Evolutionary conservation across 2,113 vertebrate genomes (phyloP).

Genomic region (Anarhynchus alexandrinus): DNA sequence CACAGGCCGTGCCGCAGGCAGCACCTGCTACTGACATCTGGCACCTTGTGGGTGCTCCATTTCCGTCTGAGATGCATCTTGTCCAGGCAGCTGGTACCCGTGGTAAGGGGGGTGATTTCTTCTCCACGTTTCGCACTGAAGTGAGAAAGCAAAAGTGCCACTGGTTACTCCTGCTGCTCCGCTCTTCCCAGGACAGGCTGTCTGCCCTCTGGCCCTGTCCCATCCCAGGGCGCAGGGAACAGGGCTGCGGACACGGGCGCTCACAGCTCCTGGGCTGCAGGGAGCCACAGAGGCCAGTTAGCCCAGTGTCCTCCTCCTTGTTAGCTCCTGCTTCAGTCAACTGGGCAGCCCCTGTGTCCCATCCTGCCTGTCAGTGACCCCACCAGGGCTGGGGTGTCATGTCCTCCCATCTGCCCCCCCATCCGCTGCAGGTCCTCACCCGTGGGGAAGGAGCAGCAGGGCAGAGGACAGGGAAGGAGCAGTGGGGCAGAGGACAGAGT

Average conservation of each 20-base stretch:
- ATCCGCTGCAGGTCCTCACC: neutral
- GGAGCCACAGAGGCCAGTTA: neutral
- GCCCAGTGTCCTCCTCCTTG: rapidly evolving
- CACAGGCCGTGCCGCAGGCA: neutral
- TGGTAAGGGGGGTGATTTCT: neutral
- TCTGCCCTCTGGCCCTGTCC: neutral
- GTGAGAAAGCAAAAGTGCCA: neutral
- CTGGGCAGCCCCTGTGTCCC: neutral
- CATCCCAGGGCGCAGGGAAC: rapidly evolving
- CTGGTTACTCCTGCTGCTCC: neutral
- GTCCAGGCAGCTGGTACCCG: neutral
- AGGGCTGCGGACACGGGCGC: rapidly evolving
- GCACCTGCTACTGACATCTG: rapidly evolving
- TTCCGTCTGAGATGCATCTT: neutral
- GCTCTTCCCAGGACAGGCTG: neutral
- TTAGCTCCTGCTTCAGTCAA: neutral
- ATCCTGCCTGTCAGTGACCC: neutral
- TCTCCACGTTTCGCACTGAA: neutral
- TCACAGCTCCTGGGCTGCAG: neutral
- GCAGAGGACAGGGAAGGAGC: neutral
- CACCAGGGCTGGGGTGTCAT: rapidly evolving
- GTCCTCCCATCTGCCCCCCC: too few relatives aligned
- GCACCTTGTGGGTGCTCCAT: neutral
- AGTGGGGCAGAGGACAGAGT: neutral
- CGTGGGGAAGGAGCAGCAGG: neutral